Conservation (phyloP, 92 coral and sea anemone genomes). For the Blastomussa wellsi region DNA sequence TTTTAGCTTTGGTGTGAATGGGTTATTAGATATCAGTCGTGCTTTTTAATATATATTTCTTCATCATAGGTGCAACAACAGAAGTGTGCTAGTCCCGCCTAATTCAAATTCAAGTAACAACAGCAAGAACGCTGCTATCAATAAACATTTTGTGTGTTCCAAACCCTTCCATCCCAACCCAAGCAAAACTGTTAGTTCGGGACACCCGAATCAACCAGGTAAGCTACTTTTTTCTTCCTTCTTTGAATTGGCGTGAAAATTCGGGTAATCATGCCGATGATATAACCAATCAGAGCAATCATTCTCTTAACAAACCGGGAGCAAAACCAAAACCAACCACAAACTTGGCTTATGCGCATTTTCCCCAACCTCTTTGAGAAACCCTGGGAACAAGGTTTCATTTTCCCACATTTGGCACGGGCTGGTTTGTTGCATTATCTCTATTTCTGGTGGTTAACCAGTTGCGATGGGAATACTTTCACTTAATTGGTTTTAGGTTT, state of each 20-base stretch:
- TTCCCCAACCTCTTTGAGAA: too few relatives aligned
- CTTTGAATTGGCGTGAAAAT: not conserved
- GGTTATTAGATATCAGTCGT: not conserved
- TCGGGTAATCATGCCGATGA: not conserved
- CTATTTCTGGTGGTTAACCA: not conserved
- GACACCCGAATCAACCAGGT: conserved; percentile 29
- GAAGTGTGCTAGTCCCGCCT: not conserved
- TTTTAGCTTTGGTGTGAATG: too few relatives aligned
- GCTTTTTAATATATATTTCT: not conserved
- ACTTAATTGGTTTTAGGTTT: not conserved
- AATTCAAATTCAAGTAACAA: conserved; percentile 3
- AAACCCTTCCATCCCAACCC: conserved; percentile 27
- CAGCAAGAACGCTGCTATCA: conserved; percentile 15
- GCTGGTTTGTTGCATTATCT: not conserved
- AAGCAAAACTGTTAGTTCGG: conserved; percentile 8
- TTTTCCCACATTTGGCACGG: not conserved
- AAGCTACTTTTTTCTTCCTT: not conserved
- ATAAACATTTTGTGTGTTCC: conserved; percentile 38
- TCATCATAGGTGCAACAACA: not conserved
- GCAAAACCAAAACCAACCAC: not conserved
- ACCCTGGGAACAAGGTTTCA: too few relatives aligned
- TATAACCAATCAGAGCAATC: not conserved
- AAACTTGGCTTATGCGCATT: not conserved
- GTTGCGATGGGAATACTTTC: too few relatives aligned
- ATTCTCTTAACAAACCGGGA: not conserved